Base-by-base conservation (phyloP, 2,797 vertebrate species). In the Anguilla marmorata region DNA sequence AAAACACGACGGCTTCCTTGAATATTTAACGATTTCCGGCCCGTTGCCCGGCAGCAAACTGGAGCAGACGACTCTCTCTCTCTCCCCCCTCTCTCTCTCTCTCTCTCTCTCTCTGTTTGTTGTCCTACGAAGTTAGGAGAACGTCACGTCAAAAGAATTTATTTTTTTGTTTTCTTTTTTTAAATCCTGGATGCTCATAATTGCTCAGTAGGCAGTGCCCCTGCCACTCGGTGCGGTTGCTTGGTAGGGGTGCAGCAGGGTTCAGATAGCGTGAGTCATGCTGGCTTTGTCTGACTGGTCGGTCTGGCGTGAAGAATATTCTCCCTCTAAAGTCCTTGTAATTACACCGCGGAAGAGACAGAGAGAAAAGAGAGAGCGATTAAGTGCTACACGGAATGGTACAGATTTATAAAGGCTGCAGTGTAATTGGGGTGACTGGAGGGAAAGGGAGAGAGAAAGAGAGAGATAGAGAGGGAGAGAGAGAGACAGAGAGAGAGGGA, bases 1-100 rank as follows among this genome's bases (percentile, higher is more conserved):
- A 19, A 48, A n/a, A 33, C 11, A 19, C 41, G 1, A 82, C 21
- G 6, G 12, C 21, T 82, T 50, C 45, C 21, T 50, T 82, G 79
- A 72, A 72, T 86, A 74, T 66, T 60, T 85, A 66, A 72, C n/a
- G 1, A 74, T 86, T 86, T 50, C 85, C 52, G 37, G 37, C 37
- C 37, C 37, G 2, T 37, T 2, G 37, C 37, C 37, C 37, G 37
- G 37, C 37, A 37, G 37, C 37, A 37, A 0, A 24, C 7, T 79
- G 30, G 66, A 21, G 24, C 27, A 27, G 8, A 27, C 6, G 24
- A 69, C 66, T 80, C 76, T 80, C 19, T 24, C 58, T 19, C 58
- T 14, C 12, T 14, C 58, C 0, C 19, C 24, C 2, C 19, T 63
- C 60, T 19, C 60, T 16, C 14, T 16, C 58, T 0, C 21, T 60